These are phyloP conservation scores for Musca vetustissima DNA, from an alignment of 1,140 invertebrate genomes.

Conservation along the genomic window DNA sequence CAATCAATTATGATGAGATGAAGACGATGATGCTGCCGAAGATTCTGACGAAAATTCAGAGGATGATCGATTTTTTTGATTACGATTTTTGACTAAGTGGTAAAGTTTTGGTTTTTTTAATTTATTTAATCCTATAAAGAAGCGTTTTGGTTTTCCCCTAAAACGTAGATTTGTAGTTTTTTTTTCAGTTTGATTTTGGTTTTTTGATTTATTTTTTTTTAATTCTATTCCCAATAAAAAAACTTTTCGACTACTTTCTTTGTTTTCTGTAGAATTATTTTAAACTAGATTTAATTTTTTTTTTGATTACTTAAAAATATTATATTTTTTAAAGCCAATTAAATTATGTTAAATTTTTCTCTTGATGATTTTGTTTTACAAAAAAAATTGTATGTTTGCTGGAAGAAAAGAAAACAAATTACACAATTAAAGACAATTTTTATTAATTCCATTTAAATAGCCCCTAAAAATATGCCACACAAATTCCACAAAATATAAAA, in stretches of 20 bases:
- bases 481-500: neutral
- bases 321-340: neutral
- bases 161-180: neutral
- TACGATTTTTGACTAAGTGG: neutral
- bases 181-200: too few species aligned
- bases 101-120: neutral
- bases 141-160: constrained; percentile 21
- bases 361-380: neutral
- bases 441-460: neutral
- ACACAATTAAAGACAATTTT: neutral
- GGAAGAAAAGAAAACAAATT: neutral
- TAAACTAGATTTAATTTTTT: too few species aligned
- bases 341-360: neutral
- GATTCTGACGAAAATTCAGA: too few species aligned
- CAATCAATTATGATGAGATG: too few species aligned
- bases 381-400: neutral
- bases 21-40: neutral
- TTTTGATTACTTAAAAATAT: too few species aligned
- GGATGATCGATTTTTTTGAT: neutral
- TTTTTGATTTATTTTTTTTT: neutral
- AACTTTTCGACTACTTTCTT: constrained; percentile 3
- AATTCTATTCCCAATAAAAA: neutral
- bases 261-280: constrained; percentile 2
- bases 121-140: constrained; percentile 19
- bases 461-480: constrained; percentile 12